These are phyloP conservation scores for Gari tellinella DNA, from an alignment of 2,888 invertebrate genomes.

Conservation along the genomic window DNA sequence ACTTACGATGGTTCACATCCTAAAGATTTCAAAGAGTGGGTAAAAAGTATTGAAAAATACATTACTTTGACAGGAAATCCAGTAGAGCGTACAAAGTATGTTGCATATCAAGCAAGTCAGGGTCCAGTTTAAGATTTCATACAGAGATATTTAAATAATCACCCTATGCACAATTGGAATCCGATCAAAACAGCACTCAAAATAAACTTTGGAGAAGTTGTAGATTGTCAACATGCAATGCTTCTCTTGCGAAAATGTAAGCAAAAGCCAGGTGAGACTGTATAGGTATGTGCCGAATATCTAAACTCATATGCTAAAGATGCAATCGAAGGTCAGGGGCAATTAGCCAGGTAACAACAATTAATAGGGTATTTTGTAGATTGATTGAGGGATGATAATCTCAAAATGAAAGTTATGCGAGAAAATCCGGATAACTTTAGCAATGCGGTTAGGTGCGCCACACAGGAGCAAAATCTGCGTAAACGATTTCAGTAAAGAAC, in stretches of 20 bases:
- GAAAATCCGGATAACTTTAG: constrained; percentile 22
- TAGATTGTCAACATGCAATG: constrained; percentile 37
- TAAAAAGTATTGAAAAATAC: constrained; percentile 32
- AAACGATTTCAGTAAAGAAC: constrained; percentile 32
- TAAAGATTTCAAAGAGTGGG: constrained; percentile 29
- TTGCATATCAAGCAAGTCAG: constrained; percentile 28
- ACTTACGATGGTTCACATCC: constrained; percentile 23
- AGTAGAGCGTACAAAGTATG: background rate
- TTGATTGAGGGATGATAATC: constrained; percentile 8
- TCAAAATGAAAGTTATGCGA: constrained; percentile 36
- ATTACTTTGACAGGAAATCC: constrained; percentile 8
- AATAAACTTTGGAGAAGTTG: constrained; percentile 31
- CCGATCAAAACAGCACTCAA: constrained; percentile 15
- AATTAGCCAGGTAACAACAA: constrained; percentile 13
- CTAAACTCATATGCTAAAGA: constrained; percentile 25
- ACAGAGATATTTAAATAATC: constrained; percentile 17
- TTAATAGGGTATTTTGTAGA: constrained; percentile 26
- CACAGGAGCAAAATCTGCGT: constrained; percentile 26
- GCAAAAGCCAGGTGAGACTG: constrained; percentile 21
- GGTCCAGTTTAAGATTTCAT: constrained; percentile 36
- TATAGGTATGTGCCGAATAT: constrained; percentile 26
- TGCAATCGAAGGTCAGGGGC: constrained; percentile 18
- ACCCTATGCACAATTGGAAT: constrained; percentile 5
- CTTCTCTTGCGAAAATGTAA: constrained; percentile 21
- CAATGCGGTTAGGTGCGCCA: constrained; percentile 15